Conservation (phyloP, 2,797 vertebrate species). For the Gila robusta region DNA sequence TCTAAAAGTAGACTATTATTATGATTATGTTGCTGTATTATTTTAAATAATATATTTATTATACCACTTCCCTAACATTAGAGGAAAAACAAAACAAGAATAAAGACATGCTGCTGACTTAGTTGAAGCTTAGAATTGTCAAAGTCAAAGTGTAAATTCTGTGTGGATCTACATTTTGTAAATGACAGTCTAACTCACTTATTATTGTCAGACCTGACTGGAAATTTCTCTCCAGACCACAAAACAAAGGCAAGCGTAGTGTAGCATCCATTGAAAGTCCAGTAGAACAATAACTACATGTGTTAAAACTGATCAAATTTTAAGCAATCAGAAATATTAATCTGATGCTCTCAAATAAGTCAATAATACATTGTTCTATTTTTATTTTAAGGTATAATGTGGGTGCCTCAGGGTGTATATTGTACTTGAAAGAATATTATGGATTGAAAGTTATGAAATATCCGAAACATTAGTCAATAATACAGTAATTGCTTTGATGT, state of each 20-base stretch:
- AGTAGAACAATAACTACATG: not conserved
- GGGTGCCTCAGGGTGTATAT: not conserved
- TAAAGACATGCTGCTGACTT: too few relatives aligned
- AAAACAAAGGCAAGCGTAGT: not conserved
- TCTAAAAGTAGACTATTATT: not conserved
- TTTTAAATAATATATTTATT: not conserved
- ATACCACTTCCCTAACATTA: not conserved
- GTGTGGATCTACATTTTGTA: not conserved
- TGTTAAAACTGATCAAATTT: not conserved
- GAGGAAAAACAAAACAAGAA: not conserved
- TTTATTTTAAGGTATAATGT: not conserved
- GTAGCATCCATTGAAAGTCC: not conserved
- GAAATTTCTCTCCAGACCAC: conserved; percentile 58
- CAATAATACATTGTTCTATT: not conserved
- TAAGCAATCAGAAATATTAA: not conserved
- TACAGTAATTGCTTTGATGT: not conserved
- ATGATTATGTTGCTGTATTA: not conserved
- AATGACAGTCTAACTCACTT: not conserved
- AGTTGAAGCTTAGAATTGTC: too few relatives aligned
- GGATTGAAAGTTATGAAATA: conserved; percentile 15
- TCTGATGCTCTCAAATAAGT: not conserved
- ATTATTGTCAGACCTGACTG: conserved; percentile 17
- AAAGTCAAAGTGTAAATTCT: not conserved
- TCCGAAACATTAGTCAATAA: not conserved
- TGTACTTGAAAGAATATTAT: not conserved